Evolutionary conservation across 2,888 invertebrate species (phyloP), one percentile per base, ranked within the genome.

Genomic region (Pristionchus fissidentatus): DNA sequence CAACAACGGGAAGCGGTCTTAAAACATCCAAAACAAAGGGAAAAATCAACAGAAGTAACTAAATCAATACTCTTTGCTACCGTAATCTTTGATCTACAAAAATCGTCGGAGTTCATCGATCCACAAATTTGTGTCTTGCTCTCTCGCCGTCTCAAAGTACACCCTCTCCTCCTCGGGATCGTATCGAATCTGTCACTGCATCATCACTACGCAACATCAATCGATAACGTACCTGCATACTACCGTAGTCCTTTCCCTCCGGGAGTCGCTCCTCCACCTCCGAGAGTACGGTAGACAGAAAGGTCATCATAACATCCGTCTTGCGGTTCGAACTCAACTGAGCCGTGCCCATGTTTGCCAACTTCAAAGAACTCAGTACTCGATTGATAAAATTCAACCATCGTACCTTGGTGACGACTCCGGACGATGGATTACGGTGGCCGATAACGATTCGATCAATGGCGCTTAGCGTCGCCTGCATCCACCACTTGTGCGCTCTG

Each of bases 391-490:
- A 29, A 8, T 13, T 4, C 22, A 66, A 66, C 52, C 13, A 3
- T 1, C 70, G 38, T 10, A 83, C 83, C 41, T 46, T 38, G 4
- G 19, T 22, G 19, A 96, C 95, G 84, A 95, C 93, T 0, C 95
- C 96, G 88, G 94, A 88, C 93, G 91, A 89, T 95, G 95, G 93
- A 95, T 94, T 89, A 95, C 93, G 88, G 87, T 95, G 95, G 7
- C 96, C 96, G 92, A 95, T 95, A 35, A 95, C 91, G 84, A 96
- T 94, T 87, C 94, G 94, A 35, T 95, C 93, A 78, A 96, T 94
- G 4, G 95, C 95, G 49, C 94, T 95, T 46, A 96, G 93, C 92
- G 95, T 95, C 83, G 95, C 95, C 91, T 96, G 96, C 83, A 95
- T 94, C 96, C 96, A 96, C 95, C 96, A 96, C 89, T 95, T 70